Conservation (phyloP, 2,888 invertebrate species). For the Dryadula phaetusa region DNA sequence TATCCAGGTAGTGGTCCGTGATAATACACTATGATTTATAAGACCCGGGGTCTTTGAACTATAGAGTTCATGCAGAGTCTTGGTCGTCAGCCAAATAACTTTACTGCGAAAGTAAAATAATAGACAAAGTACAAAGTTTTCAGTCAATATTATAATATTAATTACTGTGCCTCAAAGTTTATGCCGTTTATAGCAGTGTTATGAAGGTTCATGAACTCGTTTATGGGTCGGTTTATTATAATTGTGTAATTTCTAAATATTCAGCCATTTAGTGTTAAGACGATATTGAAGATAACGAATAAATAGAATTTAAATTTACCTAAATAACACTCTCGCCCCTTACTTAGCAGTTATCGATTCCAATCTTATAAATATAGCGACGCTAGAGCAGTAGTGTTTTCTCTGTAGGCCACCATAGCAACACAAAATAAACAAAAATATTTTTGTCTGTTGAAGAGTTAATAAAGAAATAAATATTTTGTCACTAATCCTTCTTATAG, state of each 20-base stretch:
- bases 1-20: slow-evolving; percentile 29
- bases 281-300: too few species aligned
- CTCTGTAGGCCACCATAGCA: too few species aligned
- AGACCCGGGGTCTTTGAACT: slow-evolving; percentile 34
- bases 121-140: slow-evolving; percentile 19
- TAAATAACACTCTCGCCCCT: too few species aligned
- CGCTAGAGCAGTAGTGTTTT: too few species aligned
- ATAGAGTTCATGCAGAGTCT: slow-evolving; percentile 28
- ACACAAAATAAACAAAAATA: too few species aligned
- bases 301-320: too few species aligned
- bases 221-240: neutral
- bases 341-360: too few species aligned
- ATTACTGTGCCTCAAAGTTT: slow-evolving; percentile 17
- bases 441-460: too few species aligned
- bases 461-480: too few species aligned
- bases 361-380: too few species aligned
- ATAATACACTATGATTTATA: slow-evolving; percentile 29
- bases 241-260: neutral
- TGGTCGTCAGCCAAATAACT: slow-evolving; percentile 38
- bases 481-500: too few species aligned
- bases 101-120: slow-evolving; percentile 18
- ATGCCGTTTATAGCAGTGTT: neutral
- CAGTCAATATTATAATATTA: slow-evolving; percentile 20
- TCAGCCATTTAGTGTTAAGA: neutral
- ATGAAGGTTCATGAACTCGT: neutral